Evolutionary conservation across 2,797 vertebrate genomes (phyloP).

Genomic region (Luscinia luscinia): DNA sequence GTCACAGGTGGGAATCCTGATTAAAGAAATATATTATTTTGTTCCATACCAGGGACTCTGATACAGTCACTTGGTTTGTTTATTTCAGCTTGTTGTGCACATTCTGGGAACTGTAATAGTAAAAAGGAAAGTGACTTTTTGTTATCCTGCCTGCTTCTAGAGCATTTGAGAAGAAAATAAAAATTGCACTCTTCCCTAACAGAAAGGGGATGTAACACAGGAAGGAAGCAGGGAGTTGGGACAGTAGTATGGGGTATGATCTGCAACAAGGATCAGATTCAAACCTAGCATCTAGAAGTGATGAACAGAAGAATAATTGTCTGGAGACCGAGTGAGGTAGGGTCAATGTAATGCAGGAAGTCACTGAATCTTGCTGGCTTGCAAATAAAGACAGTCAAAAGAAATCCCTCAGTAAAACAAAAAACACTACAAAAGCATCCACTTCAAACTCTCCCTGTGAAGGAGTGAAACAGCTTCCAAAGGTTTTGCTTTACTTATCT

Average conservation of each 20-base stretch:
- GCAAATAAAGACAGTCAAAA: not conserved
- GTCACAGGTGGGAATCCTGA: not conserved
- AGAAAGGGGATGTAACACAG: not conserved
- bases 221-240: not conserved
- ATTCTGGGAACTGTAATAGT: not conserved
- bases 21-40: not conserved
- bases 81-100: not conserved
- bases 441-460: not conserved
- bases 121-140: not conserved
- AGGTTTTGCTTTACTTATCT: not conserved
- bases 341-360: not conserved
- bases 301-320: not conserved
- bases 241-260: not conserved
- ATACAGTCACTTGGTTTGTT: not conserved
- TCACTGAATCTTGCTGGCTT: not conserved
- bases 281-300: not conserved
- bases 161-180: not conserved
- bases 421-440: not conserved
- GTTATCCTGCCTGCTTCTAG: not conserved
- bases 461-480: not conserved
- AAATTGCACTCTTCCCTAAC: not conserved
- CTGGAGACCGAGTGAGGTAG: not conserved
- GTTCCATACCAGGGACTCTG: not conserved
- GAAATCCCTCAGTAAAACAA: rapidly evolving
- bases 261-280: not conserved